Conservation (phyloP, 2,797 vertebrate genomes). For the Xiphorhynchus erythropygius region DNA sequence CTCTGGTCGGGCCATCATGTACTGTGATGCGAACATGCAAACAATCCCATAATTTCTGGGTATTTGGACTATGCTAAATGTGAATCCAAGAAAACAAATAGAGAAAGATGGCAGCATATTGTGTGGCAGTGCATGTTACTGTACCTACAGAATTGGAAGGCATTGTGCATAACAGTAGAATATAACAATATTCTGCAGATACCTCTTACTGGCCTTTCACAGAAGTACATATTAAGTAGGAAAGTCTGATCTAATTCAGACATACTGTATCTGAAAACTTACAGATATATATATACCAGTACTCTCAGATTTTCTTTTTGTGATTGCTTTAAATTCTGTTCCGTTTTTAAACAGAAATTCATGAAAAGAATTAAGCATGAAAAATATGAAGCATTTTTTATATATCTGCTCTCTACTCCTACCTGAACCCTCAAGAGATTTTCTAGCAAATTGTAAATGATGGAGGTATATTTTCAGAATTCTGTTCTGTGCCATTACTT, state of each 20-base stretch:
- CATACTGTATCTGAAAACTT: neutral
- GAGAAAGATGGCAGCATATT: neutral
- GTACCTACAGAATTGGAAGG: neutral
- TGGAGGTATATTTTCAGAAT: neutral
- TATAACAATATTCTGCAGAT: neutral
- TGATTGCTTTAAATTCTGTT: neutral
- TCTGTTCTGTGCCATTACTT: neutral
- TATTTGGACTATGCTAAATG: neutral
- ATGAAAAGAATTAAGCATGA: neutral
- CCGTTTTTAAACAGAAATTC: neutral
- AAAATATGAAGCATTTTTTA: neutral
- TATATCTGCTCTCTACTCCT: neutral
- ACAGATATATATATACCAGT: neutral
- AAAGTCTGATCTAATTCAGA: neutral
- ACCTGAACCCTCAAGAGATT: neutral
- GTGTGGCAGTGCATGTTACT: neutral
- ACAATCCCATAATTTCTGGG: neutral
- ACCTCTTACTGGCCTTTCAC: neutral
- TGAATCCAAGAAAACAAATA: neutral
- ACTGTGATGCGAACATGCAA: neutral
- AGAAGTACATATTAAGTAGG: neutral
- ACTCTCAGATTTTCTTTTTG: neutral
- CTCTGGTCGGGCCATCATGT: neutral
- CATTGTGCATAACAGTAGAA: neutral
- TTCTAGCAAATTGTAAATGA: neutral